Evolutionary conservation across 2,888 invertebrate genomes (phyloP).

Genomic region (Prosapia bicincta): DNA sequence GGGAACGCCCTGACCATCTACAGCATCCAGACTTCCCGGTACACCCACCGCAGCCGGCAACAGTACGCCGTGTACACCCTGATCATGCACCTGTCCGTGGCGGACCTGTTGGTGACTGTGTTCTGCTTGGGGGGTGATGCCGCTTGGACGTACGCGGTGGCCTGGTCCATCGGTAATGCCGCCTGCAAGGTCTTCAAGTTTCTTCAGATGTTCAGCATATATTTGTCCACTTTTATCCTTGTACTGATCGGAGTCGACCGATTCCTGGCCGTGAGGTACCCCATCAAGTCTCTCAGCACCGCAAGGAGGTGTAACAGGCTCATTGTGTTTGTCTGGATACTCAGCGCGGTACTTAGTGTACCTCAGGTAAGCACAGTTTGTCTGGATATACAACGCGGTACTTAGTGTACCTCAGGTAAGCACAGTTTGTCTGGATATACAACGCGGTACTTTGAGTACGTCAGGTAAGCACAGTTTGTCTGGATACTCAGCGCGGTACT

Average conservation of each 20-base stretch:
- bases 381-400: constrained; percentile 68
- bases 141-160: constrained; percentile 74
- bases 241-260: constrained; percentile 80
- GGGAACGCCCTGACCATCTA: constrained; percentile 74
- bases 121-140: constrained; percentile 81
- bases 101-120: constrained; percentile 75
- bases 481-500: no score
- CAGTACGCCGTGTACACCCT: constrained; percentile 60
- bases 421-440: constrained; percentile 64
- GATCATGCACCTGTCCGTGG: constrained; percentile 75
- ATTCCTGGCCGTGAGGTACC: constrained; percentile 76
- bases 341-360: constrained; percentile 69
- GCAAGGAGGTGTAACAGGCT: constrained; percentile 65
- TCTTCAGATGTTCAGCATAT: constrained; percentile 75
- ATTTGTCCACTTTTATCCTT: constrained; percentile 76
- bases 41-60: constrained; percentile 32
- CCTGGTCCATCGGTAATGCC: constrained; percentile 76
- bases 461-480: no score
- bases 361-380: constrained; percentile 84
- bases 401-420: constrained; percentile 80
- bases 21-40: constrained; percentile 57
- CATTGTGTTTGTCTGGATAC: constrained; percentile 64
- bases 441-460: constrained; percentile 73
- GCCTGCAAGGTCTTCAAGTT: constrained; percentile 79
- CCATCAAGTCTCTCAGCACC: constrained; percentile 66